Evolutionary conservation across 2,113 vertebrate species (phyloP).

Genomic region (Bufo gargarizans): DNA sequence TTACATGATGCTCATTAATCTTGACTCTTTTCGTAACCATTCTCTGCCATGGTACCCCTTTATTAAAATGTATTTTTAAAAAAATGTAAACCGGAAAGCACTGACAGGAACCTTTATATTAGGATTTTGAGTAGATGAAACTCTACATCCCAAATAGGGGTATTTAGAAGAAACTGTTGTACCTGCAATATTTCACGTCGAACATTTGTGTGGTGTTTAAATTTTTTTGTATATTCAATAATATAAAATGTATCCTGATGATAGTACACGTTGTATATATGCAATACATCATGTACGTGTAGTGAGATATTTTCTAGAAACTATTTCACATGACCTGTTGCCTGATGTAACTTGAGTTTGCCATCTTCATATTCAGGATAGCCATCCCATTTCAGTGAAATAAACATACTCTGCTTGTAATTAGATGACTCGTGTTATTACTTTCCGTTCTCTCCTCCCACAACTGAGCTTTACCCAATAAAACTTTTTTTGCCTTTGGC

Average conservation of each 20-base stretch:
- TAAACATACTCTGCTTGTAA: neutral
- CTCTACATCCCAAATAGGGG: too few relatives aligned
- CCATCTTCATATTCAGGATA: neutral
- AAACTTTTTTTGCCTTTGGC: neutral
- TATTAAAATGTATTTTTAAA: too few relatives aligned
- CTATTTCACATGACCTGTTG: neutral
- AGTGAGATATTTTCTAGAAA: neutral
- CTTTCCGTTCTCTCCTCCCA: slow-evolving; percentile 9
- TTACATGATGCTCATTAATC: too few relatives aligned
- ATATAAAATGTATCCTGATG: too few relatives aligned
- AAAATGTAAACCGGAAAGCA: too few relatives aligned
- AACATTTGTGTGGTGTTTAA: neutral
- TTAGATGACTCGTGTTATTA: slow-evolving; percentile 32
- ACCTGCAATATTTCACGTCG: too few relatives aligned
- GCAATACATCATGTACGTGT: neutral
- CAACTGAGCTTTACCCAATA: neutral
- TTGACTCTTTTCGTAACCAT: too few relatives aligned
- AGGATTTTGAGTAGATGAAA: too few relatives aligned
- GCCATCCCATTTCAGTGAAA: neutral
- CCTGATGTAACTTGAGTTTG: neutral
- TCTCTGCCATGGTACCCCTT: too few relatives aligned
- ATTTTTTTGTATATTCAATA: neutral
- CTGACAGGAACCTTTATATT: too few relatives aligned
- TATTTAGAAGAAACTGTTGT: too few relatives aligned
- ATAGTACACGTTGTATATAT: too few relatives aligned